Percentiles rank a stretch among this genome's conserved stretches.
These are phyloP conservation scores for Varanus salvator DNA, from an alignment of 2,113 vertebrate genomes.

Conservation along the genomic window DNA sequence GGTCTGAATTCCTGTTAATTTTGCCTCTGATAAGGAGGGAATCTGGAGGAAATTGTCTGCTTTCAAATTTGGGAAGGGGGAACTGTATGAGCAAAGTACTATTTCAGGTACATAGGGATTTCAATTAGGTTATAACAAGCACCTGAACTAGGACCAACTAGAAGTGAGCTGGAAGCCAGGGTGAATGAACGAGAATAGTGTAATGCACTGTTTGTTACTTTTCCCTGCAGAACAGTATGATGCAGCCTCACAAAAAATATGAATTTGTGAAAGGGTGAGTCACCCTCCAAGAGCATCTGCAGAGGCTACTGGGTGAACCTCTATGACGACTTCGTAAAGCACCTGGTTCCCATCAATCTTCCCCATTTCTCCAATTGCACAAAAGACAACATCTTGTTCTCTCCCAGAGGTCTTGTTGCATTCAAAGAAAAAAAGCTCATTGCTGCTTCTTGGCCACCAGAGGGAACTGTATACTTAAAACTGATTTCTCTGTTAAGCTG, in stretches of 20 bases:
- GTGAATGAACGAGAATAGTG: neutral
- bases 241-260: neutral
- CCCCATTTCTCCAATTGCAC: neutral
- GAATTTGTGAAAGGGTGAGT: neutral
- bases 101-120: neutral
- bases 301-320: neutral
- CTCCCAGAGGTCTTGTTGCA: neutral
- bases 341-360: neutral
- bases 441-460: constrained; percentile 52
- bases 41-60: neutral
- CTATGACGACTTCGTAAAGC: neutral
- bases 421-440: neutral
- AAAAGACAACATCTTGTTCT: neutral
- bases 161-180: neutral
- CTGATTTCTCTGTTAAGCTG: neutral
- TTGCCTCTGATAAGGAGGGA: neutral
- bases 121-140: neutral
- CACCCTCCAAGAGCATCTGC: neutral
- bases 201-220: neutral
- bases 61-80: neutral
- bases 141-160: neutral
- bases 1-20: neutral
- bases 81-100: neutral
- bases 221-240: neutral
- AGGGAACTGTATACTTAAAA: constrained; percentile 52